These are phyloP conservation scores for Leptobrachium leishanense DNA, from an alignment of 2,113 vertebrate species.

Conservation along the genomic window DNA sequence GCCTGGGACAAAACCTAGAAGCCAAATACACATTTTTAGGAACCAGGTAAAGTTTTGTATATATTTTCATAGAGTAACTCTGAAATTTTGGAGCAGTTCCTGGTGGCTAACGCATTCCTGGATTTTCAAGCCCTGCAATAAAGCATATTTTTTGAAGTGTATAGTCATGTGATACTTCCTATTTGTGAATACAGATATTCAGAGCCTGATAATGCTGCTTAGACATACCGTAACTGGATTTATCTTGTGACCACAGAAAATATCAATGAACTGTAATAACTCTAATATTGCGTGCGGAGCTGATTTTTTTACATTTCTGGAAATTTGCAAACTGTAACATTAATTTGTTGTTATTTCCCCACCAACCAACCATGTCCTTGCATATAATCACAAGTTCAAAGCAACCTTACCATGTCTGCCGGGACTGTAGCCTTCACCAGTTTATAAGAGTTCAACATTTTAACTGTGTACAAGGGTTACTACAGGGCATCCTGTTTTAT, in stretches of 20 bases:
- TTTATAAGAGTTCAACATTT: conserved; percentile 60
- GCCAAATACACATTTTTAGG: too few species aligned
- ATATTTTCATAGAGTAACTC: too few species aligned
- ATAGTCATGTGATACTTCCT: too few species aligned
- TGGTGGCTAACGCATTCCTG: too few species aligned
- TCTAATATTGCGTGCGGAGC: not conserved
- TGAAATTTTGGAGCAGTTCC: too few species aligned
- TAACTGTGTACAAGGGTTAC: conserved; percentile 51
- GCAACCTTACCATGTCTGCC: conserved; percentile 64
- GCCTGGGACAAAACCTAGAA: too few species aligned
- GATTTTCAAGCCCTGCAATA: too few species aligned
- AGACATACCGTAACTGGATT: too few species aligned
- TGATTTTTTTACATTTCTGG: not conserved
- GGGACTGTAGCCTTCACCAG: conserved; percentile 56
- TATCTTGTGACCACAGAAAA: conserved; percentile 28
- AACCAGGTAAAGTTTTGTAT: too few species aligned
- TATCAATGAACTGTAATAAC: conserved; percentile 54
- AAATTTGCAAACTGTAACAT: conserved; percentile 23
- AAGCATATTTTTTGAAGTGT: too few species aligned
- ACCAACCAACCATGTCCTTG: conserved; percentile 52
- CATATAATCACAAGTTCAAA: conserved; percentile 53
- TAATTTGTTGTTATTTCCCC: conserved; percentile 52
- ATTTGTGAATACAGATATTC: too few species aligned
- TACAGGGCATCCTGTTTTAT: conserved; percentile 28
- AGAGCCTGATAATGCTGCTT: not conserved